Evolutionary conservation across 2,888 invertebrate species (phyloP).

Genomic region (Eupeodes latifasciatus): DNA sequence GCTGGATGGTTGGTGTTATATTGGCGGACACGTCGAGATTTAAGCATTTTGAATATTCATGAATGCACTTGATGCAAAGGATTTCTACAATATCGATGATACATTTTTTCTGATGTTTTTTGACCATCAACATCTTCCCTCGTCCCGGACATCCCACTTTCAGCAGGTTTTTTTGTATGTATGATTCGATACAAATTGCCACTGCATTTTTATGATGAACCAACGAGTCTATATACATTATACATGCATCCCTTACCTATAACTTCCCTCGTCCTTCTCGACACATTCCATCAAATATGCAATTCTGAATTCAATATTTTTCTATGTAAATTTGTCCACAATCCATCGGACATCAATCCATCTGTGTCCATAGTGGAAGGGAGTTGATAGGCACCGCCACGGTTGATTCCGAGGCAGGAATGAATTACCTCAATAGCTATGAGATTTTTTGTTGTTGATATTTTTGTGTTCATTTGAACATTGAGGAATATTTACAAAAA

Average conservation of each 20-base stretch:
- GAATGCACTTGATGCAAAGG: constrained; percentile 70
- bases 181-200: constrained; percentile 66
- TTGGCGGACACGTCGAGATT: constrained; percentile 69
- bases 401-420: too few relatives aligned
- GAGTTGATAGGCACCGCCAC: neutral
- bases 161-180: constrained; percentile 2
- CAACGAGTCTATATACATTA: neutral
- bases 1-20: constrained; percentile 34
- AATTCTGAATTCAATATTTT: constrained; percentile 72
- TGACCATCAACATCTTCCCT: neutral
- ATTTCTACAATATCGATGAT: constrained; percentile 72
- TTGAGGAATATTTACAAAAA: too few relatives aligned
- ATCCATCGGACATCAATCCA: constrained; percentile 53
- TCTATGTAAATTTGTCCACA: constrained; percentile 67
- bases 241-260: too few relatives aligned
- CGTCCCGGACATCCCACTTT: neutral
- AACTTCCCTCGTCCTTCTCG: neutral
- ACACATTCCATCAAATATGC: constrained; percentile 3
- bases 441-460: too few relatives aligned
- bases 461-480: too few relatives aligned
- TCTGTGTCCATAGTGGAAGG: constrained; percentile 23
- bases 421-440: too few relatives aligned
- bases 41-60: constrained; percentile 74
- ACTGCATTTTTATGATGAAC: constrained; percentile 60
- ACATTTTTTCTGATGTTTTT: constrained; percentile 31